Conservation (phyloP, 2,888 invertebrate genomes). For the Drosophila nigricruria region DNA sequence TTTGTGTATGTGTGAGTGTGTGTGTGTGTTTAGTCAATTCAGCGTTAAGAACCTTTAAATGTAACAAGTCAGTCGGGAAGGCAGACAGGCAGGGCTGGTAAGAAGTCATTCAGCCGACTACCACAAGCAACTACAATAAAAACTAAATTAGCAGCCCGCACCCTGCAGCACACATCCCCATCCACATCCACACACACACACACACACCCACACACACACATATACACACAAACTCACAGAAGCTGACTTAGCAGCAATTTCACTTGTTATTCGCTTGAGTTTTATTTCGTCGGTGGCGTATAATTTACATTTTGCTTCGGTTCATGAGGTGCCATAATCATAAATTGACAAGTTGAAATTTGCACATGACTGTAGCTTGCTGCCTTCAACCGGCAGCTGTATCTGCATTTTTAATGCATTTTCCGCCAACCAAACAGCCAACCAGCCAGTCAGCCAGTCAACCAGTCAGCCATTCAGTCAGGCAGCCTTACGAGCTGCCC, state of each 20-base stretch:
- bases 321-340: conserved; percentile 82
- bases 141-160: conserved; percentile 63
- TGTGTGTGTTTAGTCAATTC: conserved; percentile 59
- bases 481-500: conserved; percentile 33
- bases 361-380: conserved; percentile 65
- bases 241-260: conserved; percentile 58
- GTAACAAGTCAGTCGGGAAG: conserved; percentile 54
- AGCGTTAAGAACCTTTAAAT: conserved; percentile 74
- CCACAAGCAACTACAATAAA: conserved; percentile 62
- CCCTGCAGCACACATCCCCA: conserved; percentile 34
- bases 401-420: conserved; percentile 79
- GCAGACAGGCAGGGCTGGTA: conserved; percentile 13
- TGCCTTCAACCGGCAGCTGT: conserved; percentile 45
- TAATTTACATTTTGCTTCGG: conserved; percentile 79
- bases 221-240: conserved; percentile 4
- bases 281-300: conserved; percentile 70
- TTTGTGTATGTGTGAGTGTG: conserved; percentile 22
- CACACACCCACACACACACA: conserved; percentile 3
- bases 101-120: conserved; percentile 52
- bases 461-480: neutral
- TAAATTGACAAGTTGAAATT: conserved; percentile 81
- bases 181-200: neutral
- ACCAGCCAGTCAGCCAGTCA: neutral
- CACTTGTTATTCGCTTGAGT: conserved; percentile 72
- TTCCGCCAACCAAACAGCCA: conserved; percentile 5